phyloP scores from a whole-genome alignment of 2,797 vertebrate species.

The Erpetoichthys calabaricus region DNA sequence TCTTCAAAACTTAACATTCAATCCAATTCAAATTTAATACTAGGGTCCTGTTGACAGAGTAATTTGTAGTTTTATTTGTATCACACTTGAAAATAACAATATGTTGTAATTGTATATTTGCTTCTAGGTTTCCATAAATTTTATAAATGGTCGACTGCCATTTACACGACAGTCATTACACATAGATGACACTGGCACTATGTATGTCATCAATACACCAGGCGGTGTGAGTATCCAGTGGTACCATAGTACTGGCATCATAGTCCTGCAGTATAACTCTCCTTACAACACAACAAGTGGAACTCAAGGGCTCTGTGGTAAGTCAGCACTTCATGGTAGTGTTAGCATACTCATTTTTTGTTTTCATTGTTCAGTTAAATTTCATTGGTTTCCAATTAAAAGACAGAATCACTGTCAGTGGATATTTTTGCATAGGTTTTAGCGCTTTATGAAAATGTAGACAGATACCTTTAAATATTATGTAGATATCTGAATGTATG shows the following conservation, averaged over 20 bases:
- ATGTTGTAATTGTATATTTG: not conserved
- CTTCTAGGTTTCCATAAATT: slow-evolving; percentile 77
- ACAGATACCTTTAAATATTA: too few relatives aligned
- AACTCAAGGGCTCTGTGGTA: slow-evolving; percentile 88
- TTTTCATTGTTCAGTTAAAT: not conserved
- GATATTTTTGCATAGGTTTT: too few relatives aligned
- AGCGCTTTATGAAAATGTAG: not conserved
- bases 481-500: too few relatives aligned
- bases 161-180: slow-evolving; percentile 69
- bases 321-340: slow-evolving; percentile 31
- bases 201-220: slow-evolving; percentile 83
- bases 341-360: not conserved
- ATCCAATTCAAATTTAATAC: too few relatives aligned
- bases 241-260: slow-evolving; percentile 91
- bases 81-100: not conserved
- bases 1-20: too few relatives aligned
- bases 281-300: slow-evolving; percentile 52
- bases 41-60: too few relatives aligned
- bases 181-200: slow-evolving; percentile 85
- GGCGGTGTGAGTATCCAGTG: slow-evolving; percentile 80
- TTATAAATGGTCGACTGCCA: slow-evolving; percentile 63
- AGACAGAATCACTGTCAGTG: too few relatives aligned
- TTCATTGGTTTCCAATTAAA: not conserved
- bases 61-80: too few relatives aligned
- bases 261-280: slow-evolving; percentile 73